phyloP scores from a whole-genome alignment of 2,113 vertebrate species.

The Mobula birostris region DNA sequence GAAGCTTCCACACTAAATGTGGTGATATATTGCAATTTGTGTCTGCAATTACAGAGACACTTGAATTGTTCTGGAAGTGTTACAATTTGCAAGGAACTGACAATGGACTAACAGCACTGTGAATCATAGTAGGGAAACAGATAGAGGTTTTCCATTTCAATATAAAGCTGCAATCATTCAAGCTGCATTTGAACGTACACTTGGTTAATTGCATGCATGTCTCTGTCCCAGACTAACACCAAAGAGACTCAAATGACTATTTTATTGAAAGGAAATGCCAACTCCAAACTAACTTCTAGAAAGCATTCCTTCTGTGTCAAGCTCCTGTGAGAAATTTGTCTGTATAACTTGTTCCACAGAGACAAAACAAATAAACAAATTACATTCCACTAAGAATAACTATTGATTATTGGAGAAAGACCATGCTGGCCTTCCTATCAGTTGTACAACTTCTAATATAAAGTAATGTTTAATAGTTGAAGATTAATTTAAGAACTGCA shows the following conservation, averaged over 20 bases:
- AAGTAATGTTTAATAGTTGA: not conserved
- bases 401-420: not conserved
- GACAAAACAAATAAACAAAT: constrained; percentile 30
- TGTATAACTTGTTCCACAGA: not conserved
- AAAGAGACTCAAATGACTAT: not conserved
- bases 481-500: not conserved
- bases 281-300: constrained; percentile 3
- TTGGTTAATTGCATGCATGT: constrained; percentile 19
- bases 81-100: not conserved
- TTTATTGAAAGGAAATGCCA: constrained; percentile 21
- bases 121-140: not conserved
- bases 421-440: not conserved
- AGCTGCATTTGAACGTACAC: constrained; percentile 12
- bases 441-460: not conserved
- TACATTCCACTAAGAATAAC: not conserved
- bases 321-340: not conserved
- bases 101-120: constrained; percentile 7
- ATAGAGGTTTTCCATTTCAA: constrained; percentile 1
- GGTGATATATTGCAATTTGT: not conserved
- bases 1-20: constrained; percentile 4
- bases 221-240: not conserved
- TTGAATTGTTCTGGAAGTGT: not conserved
- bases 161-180: constrained; percentile 7
- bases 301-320: not conserved
- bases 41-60: not conserved